Evolutionary conservation across 2,113 vertebrate genomes (phyloP).

Genomic region (Centropus bengalensis): DNA sequence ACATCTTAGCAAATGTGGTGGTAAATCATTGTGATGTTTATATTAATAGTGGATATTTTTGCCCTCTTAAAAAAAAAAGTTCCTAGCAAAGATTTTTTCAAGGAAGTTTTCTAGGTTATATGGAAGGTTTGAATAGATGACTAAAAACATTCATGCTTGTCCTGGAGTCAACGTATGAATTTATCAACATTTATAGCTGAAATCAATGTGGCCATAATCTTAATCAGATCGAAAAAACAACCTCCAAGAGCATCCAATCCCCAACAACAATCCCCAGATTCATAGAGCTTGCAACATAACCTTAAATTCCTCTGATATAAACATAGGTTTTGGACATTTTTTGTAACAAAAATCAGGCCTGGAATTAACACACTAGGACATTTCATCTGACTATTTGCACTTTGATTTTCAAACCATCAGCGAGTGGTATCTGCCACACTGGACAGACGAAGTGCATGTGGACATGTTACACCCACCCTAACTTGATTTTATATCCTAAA

Average conservation of each 20-base stretch:
- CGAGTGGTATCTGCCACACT: not conserved
- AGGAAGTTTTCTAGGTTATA: not conserved
- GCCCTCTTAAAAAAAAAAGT: not conserved
- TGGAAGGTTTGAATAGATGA: not conserved
- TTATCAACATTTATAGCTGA: not conserved
- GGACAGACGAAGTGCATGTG: fast-evolving
- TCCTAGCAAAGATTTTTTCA: not conserved
- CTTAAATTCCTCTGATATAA: not conserved
- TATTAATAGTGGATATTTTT: not conserved
- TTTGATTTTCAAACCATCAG: not conserved
- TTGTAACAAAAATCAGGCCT: not conserved
- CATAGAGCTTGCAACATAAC: not conserved
- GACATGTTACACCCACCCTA: not conserved
- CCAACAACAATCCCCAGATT: no score
- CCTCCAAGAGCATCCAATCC: no score
- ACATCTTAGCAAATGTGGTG: not conserved
- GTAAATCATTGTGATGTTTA: not conserved
- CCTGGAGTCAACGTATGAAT: not conserved
- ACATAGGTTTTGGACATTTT: not conserved
- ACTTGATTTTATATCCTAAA: not conserved
- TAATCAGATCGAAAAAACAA: not conserved
- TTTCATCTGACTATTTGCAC: not conserved
- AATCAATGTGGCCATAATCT: not conserved
- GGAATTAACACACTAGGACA: not conserved
- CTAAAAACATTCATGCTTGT: not conserved